phyloP scores from a whole-genome alignment of 2,797 vertebrate species.

The Sebastes steindachneri region DNA sequence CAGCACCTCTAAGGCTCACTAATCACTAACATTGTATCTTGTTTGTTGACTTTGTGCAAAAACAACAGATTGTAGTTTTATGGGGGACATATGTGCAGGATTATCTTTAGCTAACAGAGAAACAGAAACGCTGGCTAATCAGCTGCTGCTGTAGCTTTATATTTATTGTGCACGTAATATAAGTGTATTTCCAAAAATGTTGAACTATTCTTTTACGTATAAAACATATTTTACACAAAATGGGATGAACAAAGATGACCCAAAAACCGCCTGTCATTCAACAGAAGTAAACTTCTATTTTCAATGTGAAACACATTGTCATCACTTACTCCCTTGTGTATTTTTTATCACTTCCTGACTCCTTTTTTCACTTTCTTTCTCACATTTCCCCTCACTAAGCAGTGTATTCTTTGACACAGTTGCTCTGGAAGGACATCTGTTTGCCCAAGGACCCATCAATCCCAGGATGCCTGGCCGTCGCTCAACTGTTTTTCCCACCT shows the following conservation, averaged over 20 bases:
- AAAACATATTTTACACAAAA: background rate
- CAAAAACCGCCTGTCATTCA: background rate
- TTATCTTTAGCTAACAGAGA: background rate
- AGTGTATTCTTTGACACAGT: constrained; percentile 43
- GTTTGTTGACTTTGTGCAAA: background rate
- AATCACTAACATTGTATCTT: too few species aligned
- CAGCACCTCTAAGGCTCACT: too few species aligned
- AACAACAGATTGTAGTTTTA: background rate
- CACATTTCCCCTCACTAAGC: constrained; percentile 45
- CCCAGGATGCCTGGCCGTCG: constrained; percentile 58
- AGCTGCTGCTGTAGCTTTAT: background rate
- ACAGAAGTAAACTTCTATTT: constrained; percentile 17
- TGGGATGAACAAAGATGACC: background rate
- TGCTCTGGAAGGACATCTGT: constrained; percentile 58
- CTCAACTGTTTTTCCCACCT: constrained; percentile 56
- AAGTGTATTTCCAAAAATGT: background rate
- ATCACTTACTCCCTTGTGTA: constrained; percentile 36
- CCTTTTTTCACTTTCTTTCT: constrained; percentile 60
- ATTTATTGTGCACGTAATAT: background rate
- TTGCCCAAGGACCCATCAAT: constrained; percentile 61
- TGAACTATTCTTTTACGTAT: background rate
- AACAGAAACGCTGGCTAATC: background rate
- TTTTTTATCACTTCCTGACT: constrained; percentile 45
- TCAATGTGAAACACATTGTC: constrained; percentile 43
- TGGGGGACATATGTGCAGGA: background rate